Conservation (phyloP, 2,113 vertebrate genomes). For the Marcusenius ussheri region DNA sequence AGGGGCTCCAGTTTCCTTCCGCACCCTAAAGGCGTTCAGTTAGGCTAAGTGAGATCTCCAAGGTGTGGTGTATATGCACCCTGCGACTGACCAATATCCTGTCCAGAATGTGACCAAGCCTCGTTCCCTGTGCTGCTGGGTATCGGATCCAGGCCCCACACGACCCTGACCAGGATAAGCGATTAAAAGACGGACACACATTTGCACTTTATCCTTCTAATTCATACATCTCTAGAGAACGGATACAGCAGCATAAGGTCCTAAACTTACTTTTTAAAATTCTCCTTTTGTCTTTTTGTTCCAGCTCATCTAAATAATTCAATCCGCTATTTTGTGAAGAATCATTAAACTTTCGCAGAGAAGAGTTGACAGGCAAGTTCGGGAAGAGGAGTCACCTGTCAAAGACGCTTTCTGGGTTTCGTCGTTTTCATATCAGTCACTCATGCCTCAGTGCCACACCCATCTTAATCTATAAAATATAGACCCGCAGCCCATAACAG, state of each 20-base stretch:
- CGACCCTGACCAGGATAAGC: neutral
- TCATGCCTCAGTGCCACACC: neutral
- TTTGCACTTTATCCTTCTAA: neutral
- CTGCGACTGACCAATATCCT: neutral
- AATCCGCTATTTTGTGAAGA: neutral
- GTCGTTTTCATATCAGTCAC: slow-evolving; percentile 14
- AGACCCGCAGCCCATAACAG: neutral
- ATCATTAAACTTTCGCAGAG: neutral
- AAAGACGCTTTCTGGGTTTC: slow-evolving; percentile 23
- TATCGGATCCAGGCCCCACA: neutral
- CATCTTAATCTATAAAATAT: neutral
- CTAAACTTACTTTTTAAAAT: neutral
- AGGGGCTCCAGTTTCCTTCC: neutral
- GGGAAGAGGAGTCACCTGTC: slow-evolving; percentile 13
- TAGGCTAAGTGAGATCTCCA: neutral
- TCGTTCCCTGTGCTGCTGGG: neutral
- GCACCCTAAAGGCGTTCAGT: neutral
- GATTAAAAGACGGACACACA: neutral
- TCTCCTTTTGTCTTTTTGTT: neutral
- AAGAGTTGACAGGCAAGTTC: neutral
- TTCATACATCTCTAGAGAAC: neutral
- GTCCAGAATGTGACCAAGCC: neutral
- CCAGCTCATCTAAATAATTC: neutral
- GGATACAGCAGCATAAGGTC: neutral
- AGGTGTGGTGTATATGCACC: neutral